Evolutionary conservation across 2,888 invertebrate species (phyloP), one percentile per base, ranked within the genome.

Genomic region (Sussaba pulchella): DNA sequence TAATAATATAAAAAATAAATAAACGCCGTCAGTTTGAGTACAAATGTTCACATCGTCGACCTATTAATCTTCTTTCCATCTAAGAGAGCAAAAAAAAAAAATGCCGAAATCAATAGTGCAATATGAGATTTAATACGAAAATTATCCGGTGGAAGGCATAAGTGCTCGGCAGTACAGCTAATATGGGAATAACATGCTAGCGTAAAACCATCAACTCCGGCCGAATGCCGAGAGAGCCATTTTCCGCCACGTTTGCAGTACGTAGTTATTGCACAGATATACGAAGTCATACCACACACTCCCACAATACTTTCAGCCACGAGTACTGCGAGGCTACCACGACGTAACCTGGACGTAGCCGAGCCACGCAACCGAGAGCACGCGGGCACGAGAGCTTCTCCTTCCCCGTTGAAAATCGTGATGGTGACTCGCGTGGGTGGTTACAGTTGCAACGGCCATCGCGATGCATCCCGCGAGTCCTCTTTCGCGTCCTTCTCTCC

Each of bases 371-470:
- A 54, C 36, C 67, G 17, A 26, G n/a, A 31, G 36, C 63, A 59
- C 41, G 57, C 67, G 17, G 39, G 54, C 52, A 19, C 26, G 36
- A 57, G 50, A 47, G 39, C 41, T 45, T 66, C 77, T 81, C 64
- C 77, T 74, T 52, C 73, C 36, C 59, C 69, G 36, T 69, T 74
- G 64, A 63, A 70, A 70, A 77, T 77, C 73, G 73, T 21, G 61
- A n/a, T 41, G 81, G 36, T 43, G 50, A 69, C 73, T 66, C 73
- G 81, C 81, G 81, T 81, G 81, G 81, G 81, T 81, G 81, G 81
- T 81, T 77, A 77, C 73, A 77, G 73, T 77, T 73, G 77, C 36
- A 73, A 77, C 81, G 77, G 81, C 81, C 81, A 81, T 81, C 52
- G 73, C 81, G 78, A 78, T 61, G 78, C 67, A 74, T 71, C 73